A percentile compares a stretch with the other conserved stretches of the same genome.
Conservation (phyloP, 2,888 invertebrate species). For the Steromphala cineraria region DNA sequence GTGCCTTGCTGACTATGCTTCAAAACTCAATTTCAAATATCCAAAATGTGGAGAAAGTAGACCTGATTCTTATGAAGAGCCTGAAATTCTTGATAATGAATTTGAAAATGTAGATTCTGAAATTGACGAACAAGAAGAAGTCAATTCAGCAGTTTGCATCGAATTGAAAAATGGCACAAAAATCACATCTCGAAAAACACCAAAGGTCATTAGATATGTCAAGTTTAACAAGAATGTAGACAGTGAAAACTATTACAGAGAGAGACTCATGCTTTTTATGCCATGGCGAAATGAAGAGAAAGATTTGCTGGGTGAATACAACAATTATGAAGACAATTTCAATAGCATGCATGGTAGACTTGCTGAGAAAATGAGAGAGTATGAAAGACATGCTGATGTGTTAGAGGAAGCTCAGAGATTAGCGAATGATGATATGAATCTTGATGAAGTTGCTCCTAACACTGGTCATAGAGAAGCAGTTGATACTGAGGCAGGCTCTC, state of each 20-base stretch:
- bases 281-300: conserved; percentile 63
- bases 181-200: conserved; percentile 7
- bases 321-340: conserved; percentile 20
- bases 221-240: conserved; percentile 46
- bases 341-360: conserved; percentile 9
- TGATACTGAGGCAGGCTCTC: conserved; percentile 20
- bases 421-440: conserved; percentile 29
- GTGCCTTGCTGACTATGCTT: conserved; percentile 39
- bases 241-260: conserved; percentile 53
- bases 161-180: conserved; percentile 11
- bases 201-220: conserved; percentile 38
- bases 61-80: too few relatives aligned
- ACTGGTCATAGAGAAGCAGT: conserved; percentile 31
- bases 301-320: conserved; percentile 22
- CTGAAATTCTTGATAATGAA: too few relatives aligned
- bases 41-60: too few relatives aligned
- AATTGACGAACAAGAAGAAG: conserved; percentile 22
- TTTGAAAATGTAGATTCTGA: neutral
- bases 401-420: conserved; percentile 30
- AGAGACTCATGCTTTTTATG: conserved; percentile 46
- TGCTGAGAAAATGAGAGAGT: conserved; percentile 23
- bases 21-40: conserved; percentile 26
- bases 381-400: conserved; percentile 33
- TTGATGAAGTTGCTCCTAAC: conserved; percentile 39
- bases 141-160: conserved; percentile 31